These are phyloP conservation scores for Ceraclea dissimilis DNA, from an alignment of 2,888 invertebrate species.

Conservation along the genomic window DNA sequence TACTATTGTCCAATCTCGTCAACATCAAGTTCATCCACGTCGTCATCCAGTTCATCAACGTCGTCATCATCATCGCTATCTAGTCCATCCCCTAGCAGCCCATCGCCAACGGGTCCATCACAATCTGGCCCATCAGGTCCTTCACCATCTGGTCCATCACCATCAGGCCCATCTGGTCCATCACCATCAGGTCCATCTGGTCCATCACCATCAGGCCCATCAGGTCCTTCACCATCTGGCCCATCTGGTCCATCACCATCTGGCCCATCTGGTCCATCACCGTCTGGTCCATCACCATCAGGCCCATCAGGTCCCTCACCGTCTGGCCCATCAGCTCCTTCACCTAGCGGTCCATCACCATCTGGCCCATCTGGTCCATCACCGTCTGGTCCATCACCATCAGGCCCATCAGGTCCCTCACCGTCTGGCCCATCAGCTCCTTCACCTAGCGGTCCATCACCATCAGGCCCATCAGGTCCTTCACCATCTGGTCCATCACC, in stretches of 20 bases:
- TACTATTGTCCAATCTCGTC: background rate
- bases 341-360: background rate
- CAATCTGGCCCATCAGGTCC: background rate
- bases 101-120: background rate
- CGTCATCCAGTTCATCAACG: background rate
- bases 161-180: background rate
- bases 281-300: background rate
- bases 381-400: background rate
- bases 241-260: background rate
- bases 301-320: background rate
- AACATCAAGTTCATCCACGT: background rate
- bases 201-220: background rate
- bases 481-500: background rate
- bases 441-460: background rate
- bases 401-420: background rate
- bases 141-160: background rate
- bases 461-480: background rate
- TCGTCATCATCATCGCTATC: background rate
- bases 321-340: background rate
- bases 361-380: background rate
- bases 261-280: background rate
- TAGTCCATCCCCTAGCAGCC: background rate
- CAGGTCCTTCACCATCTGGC: background rate
- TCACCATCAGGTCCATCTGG: background rate
- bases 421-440: background rate